A percentile compares a stretch with the other conserved stretches of the same genome.
These are phyloP conservation scores for Agonopterix heracliana DNA, from an alignment of 2,888 invertebrate species.

Conservation along the genomic window DNA sequence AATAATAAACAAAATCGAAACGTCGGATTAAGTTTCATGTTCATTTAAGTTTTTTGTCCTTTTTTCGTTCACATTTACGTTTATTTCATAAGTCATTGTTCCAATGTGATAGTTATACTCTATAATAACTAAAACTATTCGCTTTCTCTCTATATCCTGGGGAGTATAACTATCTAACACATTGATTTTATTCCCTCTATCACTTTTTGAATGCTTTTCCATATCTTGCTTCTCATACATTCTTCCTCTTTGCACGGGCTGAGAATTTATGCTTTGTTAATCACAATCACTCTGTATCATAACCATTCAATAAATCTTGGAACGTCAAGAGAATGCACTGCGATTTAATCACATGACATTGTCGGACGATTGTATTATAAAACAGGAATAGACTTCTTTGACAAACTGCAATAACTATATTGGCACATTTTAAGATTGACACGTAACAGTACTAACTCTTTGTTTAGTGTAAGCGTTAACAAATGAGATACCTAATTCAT, in stretches of 20 bases:
- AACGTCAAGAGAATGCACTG: conserved; percentile 61
- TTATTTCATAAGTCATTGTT: conserved; percentile 50
- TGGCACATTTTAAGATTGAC: conserved; percentile 53
- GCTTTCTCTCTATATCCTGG: conserved; percentile 21
- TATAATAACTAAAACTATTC: not conserved
- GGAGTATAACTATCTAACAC: conserved; percentile 54
- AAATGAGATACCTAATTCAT: conserved; percentile 22
- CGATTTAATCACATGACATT: conserved; percentile 53
- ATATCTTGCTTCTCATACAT: conserved; percentile 71
- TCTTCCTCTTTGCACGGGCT: conserved; percentile 73
- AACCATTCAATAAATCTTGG: conserved; percentile 51
- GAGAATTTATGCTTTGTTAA: conserved; percentile 64
- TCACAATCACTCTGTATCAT: conserved; percentile 70
- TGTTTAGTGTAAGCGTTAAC: conserved; percentile 40
- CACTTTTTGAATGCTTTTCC: conserved; percentile 71
- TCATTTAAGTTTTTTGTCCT: conserved; percentile 49
- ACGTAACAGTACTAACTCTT: conserved; percentile 32
- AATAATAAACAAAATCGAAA: conserved; percentile 52
- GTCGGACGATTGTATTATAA: conserved; percentile 30
- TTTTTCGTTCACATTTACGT: conserved; percentile 34
- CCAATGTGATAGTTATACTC: conserved; percentile 57
- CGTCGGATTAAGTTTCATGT: conserved; percentile 57
- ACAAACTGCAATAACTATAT: conserved; percentile 32
- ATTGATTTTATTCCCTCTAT: conserved; percentile 56
- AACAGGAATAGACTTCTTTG: conserved; percentile 13